Evolutionary conservation across 2,888 invertebrate genomes (phyloP).

Genomic region (Laspeyria flexula): DNA sequence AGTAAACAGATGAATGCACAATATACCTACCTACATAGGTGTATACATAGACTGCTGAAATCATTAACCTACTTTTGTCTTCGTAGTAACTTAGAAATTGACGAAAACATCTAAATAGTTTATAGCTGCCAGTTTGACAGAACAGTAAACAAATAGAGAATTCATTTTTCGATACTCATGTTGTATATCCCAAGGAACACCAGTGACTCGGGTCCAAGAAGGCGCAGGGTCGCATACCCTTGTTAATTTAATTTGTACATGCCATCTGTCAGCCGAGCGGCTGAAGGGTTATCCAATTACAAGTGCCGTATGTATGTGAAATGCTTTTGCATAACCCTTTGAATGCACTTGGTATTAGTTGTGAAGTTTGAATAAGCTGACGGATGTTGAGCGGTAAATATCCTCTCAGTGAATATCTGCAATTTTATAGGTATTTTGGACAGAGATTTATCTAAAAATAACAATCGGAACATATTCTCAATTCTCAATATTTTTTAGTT

Average conservation of each 20-base stretch:
- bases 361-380: conserved; percentile 31
- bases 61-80: no score
- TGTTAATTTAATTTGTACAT: conserved; percentile 79
- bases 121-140: not conserved
- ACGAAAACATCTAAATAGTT: not conserved
- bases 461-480: no score
- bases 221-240: conserved; percentile 59
- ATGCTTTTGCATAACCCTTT: conserved; percentile 47
- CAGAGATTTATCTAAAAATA: no score
- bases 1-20: no score
- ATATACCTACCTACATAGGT: no score
- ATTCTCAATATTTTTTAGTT: no score
- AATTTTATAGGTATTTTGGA: no score
- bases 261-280: conserved; percentile 67
- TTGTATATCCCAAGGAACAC: conserved; percentile 26
- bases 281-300: conserved; percentile 68
- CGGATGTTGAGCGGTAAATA: conserved; percentile 13
- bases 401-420: no score
- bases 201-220: conserved; percentile 62
- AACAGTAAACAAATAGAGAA: conserved; percentile 6
- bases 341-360: conserved; percentile 39
- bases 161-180: conserved; percentile 7
- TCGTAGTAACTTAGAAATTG: no score
- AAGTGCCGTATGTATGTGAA: conserved; percentile 54
- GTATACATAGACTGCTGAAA: no score